Conservation (phyloP, 2,888 invertebrate genomes). For the Drosophila neoperkinsi region DNA sequence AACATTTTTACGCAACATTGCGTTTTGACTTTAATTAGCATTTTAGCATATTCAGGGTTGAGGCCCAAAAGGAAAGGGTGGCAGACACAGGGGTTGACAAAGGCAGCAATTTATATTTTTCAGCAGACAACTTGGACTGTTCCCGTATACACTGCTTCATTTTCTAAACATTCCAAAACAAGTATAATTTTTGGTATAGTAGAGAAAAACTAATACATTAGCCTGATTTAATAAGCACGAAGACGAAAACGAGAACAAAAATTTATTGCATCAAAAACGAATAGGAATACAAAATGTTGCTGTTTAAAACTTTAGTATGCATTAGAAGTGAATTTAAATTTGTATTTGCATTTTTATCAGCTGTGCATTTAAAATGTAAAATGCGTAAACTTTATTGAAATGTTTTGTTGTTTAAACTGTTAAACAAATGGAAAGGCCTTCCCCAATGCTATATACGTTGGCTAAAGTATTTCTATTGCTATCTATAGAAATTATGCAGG, state of each 20-base stretch:
- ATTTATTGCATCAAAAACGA: not conserved
- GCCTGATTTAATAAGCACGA: not conserved
- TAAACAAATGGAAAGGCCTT: constrained; percentile 16
- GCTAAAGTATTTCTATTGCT: constrained; percentile 30
- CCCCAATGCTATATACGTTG: constrained; percentile 17
- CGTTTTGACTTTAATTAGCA: constrained; percentile 74
- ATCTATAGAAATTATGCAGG: constrained; percentile 74
- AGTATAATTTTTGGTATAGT: not conserved
- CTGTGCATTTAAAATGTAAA: constrained; percentile 40
- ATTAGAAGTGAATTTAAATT: constrained; percentile 10
- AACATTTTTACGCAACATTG: constrained; percentile 80
- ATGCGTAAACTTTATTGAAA: constrained; percentile 58
- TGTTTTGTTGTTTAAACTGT: constrained; percentile 22
- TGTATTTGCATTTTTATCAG: constrained; percentile 24
- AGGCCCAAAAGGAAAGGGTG: not conserved
- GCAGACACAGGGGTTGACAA: constrained; percentile 2
- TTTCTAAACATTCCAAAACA: not conserved
- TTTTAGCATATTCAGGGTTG: constrained; percentile 28
- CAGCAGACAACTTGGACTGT: not conserved
- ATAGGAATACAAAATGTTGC: not conserved
- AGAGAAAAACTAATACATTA: not conserved
- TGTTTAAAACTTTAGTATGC: not conserved
- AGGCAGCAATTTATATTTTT: constrained; percentile 22
- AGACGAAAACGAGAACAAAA: not conserved
- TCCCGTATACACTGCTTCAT: not conserved